These are phyloP conservation scores for Limnephilus lunatus DNA, from an alignment of 2,888 invertebrate genomes.

Conservation along the genomic window DNA sequence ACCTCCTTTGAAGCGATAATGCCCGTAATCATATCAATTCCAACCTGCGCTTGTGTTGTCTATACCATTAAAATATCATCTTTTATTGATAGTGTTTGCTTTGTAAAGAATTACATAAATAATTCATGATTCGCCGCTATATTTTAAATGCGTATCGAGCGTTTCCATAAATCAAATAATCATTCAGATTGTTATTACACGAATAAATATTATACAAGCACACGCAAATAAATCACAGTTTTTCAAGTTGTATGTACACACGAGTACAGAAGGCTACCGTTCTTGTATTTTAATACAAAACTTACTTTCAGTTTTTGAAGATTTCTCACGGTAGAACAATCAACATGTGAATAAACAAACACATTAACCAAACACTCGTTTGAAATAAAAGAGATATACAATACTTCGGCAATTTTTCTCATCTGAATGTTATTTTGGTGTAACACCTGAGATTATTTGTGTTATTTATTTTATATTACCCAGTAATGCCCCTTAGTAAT, in stretches of 20 bases:
- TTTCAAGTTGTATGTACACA: not conserved
- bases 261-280: not conserved
- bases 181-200: not conserved
- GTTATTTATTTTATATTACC: not conserved
- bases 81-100: constrained; percentile 27
- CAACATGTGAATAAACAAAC: constrained; percentile 4
- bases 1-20: constrained; percentile 32
- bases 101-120: not conserved
- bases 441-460: not conserved
- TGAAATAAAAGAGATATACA: constrained; percentile 3
- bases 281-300: not conserved
- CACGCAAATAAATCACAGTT: not conserved
- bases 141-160: not conserved
- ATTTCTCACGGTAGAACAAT: constrained; percentile 39
- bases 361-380: constrained; percentile 10
- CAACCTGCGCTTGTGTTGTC: not conserved
- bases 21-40: constrained; percentile 32
- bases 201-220: not conserved
- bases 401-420: not conserved
- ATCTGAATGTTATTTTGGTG: not conserved
- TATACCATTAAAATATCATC: not conserved
- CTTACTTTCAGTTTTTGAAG: constrained; percentile 8
- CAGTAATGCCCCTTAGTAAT: not conserved
- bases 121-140: not conserved
- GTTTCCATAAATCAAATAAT: not conserved